Percentiles rank a stretch among this genome's conserved stretches.
Evolutionary conservation across 2,797 vertebrate genomes (phyloP).

Genomic region (Phaenicophaeus curvirostris): DNA sequence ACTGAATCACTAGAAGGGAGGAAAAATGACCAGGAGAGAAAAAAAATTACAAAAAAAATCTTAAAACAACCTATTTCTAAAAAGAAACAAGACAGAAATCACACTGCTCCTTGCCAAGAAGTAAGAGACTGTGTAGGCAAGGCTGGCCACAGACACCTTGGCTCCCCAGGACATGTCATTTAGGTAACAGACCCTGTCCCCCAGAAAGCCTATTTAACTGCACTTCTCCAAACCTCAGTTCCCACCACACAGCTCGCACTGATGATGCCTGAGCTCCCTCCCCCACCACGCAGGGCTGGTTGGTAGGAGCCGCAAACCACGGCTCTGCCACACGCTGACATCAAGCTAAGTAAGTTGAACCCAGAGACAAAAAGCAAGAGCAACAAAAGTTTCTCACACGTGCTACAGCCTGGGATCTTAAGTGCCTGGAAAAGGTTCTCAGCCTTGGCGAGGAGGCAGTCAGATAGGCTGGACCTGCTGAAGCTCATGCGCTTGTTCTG

Average conservation of each 20-base stretch:
- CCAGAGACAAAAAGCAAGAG: background rate
- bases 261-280: background rate
- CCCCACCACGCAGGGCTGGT: accelerated
- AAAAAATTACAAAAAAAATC: background rate
- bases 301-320: accelerated
- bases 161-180: too few relatives aligned
- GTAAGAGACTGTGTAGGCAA: background rate
- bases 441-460: background rate
- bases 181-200: background rate
- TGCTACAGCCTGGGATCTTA: background rate
- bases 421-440: background rate
- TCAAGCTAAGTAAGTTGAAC: accelerated
- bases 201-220: too few relatives aligned
- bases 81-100: background rate
- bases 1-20: background rate
- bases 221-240: background rate
- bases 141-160: accelerated
- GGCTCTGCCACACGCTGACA: accelerated
- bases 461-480: background rate
- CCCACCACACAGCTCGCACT: accelerated
- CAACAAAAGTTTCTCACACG: accelerated
- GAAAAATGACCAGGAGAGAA: background rate
- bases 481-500: background rate
- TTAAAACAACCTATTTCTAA: background rate
- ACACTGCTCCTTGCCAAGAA: background rate